phyloP scores from a whole-genome alignment of 2,888 invertebrate species.

The Agonum fuliginosum region DNA sequence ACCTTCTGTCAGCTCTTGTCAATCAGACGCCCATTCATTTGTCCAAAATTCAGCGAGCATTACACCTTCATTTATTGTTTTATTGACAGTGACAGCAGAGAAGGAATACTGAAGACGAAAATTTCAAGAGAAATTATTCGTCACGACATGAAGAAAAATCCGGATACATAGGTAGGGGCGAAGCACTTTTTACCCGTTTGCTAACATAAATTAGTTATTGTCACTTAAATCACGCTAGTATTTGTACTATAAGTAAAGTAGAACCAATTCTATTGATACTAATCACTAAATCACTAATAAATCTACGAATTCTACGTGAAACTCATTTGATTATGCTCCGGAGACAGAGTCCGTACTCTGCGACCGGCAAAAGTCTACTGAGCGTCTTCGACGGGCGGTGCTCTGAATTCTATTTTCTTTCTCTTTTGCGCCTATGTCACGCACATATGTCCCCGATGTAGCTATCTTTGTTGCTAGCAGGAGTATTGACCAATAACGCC shows the following conservation, averaged over 20 bases:
- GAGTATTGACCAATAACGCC: neutral
- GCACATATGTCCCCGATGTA: neutral
- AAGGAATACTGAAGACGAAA: neutral
- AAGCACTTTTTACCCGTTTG: too few species aligned
- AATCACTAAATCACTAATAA: too few species aligned
- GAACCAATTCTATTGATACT: too few species aligned
- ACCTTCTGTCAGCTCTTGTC: neutral
- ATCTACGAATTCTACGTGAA: too few species aligned
- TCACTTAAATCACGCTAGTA: too few species aligned
- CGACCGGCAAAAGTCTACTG: neutral
- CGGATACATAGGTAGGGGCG: neutral
- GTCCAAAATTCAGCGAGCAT: neutral
- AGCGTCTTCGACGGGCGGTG: neutral
- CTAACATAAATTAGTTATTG: too few species aligned
- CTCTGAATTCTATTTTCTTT: neutral
- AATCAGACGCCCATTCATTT: neutral
- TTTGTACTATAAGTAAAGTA: too few species aligned
- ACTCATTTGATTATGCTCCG: too few species aligned
- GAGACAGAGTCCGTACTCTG: too few species aligned
- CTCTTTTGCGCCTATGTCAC: neutral
- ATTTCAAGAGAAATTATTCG: neutral
- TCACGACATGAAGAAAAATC: neutral
- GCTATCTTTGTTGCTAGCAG: neutral
- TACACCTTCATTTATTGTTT: conserved; percentile 2
- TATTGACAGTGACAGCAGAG: neutral